These are phyloP conservation scores for Podarcis muralis DNA, from an alignment of 2,113 vertebrate species.

Conservation along the genomic window DNA sequence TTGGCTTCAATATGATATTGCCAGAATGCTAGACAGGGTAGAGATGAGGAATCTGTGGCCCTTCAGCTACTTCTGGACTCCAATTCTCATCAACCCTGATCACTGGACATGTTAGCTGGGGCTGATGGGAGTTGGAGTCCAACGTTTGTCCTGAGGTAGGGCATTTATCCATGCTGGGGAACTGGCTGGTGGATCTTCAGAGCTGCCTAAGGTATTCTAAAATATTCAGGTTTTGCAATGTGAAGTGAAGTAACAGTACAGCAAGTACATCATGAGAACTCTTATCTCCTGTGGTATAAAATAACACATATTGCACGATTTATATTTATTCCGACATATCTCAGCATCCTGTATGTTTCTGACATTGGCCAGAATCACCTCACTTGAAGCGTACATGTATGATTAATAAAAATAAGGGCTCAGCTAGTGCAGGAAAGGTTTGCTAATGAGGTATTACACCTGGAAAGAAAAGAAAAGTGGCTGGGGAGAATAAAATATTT, in stretches of 20 bases:
- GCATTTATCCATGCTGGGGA: not conserved
- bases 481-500: slow-evolving; percentile 52
- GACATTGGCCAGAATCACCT: slow-evolving; percentile 4
- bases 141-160: not conserved
- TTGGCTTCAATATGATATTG: not conserved
- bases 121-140: no score
- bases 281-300: slow-evolving; percentile 14
- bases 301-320: not conserved
- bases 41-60: no score
- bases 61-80: not conserved
- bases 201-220: slow-evolving; percentile 2
- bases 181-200: not conserved
- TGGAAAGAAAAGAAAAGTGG: slow-evolving; percentile 32
- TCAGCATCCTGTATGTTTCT: slow-evolving; percentile 8
- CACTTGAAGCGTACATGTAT: not conserved
- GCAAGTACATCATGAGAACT: not conserved
- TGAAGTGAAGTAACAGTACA: not conserved
- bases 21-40: no score
- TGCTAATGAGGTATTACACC: slow-evolving; percentile 31
- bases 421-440: slow-evolving; percentile 47
- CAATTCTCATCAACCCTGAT: not conserved
- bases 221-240: not conserved
- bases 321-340: slow-evolving; percentile 4
- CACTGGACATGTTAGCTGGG: not conserved
- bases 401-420: slow-evolving; percentile 25